Conservation (phyloP, 2,113 vertebrate genomes). For the Cyanoramphus novaezelandiae region DNA sequence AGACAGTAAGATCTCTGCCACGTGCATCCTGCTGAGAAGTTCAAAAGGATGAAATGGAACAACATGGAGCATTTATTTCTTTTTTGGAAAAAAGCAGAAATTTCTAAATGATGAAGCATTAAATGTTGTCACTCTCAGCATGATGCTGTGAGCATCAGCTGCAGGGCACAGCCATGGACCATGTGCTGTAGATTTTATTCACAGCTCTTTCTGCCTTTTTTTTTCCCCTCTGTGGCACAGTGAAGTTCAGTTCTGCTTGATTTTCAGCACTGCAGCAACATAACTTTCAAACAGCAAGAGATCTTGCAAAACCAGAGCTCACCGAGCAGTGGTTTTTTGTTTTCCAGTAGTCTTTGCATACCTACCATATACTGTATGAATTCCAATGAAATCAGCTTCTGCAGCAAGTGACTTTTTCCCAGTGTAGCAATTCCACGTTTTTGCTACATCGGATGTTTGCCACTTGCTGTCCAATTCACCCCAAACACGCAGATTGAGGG, state of each 20-base stretch:
- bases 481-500: neutral
- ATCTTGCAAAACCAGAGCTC: neutral
- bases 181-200: neutral
- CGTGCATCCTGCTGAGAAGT: neutral
- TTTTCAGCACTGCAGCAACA: neutral
- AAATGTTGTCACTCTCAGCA: neutral
- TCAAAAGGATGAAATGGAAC: neutral
- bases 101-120: neutral
- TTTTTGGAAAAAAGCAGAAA: neutral
- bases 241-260: neutral
- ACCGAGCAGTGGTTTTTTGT: neutral
- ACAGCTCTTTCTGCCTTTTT: neutral
- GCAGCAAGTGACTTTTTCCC: neutral
- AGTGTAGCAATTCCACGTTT: neutral
- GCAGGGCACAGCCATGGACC: neutral
- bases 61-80: neutral
- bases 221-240: neutral
- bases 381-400: neutral
- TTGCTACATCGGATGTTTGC: neutral
- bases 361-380: neutral
- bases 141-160: neutral
- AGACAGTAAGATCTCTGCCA: neutral
- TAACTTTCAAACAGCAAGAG: neutral
- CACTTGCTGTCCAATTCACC: neutral
- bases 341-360: neutral